phyloP scores from a whole-genome alignment of 1,140 invertebrate species.

The Rhysida immarginata region DNA sequence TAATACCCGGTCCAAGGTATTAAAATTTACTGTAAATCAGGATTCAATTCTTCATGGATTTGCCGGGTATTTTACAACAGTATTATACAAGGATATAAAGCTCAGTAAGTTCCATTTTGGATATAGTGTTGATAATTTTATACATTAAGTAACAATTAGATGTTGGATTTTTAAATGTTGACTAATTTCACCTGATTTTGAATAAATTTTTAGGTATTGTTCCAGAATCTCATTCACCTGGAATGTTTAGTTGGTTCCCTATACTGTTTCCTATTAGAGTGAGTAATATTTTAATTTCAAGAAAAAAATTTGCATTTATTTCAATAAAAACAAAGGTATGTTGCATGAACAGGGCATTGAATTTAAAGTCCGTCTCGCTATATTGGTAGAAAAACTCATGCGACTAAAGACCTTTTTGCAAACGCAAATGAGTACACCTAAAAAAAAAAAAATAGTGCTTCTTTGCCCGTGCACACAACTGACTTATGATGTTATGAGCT shows the following conservation, averaged over 20 bases:
- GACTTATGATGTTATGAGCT: too few species aligned
- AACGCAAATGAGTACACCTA: too few species aligned
- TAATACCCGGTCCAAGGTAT: slow-evolving; percentile 50
- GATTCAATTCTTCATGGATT: slow-evolving; percentile 81
- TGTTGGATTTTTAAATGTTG: background rate
- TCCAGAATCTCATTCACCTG: slow-evolving; percentile 66
- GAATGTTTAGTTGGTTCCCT: slow-evolving; percentile 96
- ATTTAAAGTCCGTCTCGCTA: too few species aligned
- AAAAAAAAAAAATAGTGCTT: too few species aligned
- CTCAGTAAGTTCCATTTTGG: slow-evolving; percentile 54
- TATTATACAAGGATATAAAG: slow-evolving; percentile 64
- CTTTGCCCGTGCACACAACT: too few species aligned
- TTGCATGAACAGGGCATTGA: too few species aligned
- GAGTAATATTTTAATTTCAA: slow-evolving; percentile 6
- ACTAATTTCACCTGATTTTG: slow-evolving; percentile 4
- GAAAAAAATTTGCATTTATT: background rate
- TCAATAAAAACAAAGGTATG: too few species aligned
- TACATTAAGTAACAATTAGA: background rate
- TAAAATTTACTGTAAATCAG: slow-evolving; percentile 51
- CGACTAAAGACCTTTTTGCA: too few species aligned
- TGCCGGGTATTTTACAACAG: slow-evolving; percentile 84
- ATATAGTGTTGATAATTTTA: background rate
- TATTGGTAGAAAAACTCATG: too few species aligned
- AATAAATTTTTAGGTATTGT: slow-evolving; percentile 42
- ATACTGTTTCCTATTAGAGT: slow-evolving; percentile 81